Evolutionary conservation across 2,888 invertebrate genomes (phyloP), one percentile per base, ranked within the genome.

Genomic region (Cephus nigrinus): DNA sequence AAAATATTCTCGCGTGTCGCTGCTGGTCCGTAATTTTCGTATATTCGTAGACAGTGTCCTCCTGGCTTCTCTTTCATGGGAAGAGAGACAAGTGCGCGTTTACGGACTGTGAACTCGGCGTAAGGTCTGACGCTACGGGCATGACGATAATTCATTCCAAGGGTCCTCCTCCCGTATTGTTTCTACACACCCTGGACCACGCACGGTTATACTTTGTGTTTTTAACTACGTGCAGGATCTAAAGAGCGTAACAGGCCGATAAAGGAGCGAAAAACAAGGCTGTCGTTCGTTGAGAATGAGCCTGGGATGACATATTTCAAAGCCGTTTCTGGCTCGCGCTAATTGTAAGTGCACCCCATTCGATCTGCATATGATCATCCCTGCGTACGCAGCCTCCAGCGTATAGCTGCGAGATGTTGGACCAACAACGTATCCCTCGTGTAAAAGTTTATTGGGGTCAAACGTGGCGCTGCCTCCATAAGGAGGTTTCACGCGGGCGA

Each of bases 31-130:
- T 55, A 23, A 23, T 9, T 23, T 31, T 71, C 34, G 32, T 0
- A 71, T 33, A 71, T 32, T 31, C 31, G 31, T 71, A 71, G 71
- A 31, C 71, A n/a, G 11, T 3, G 31, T 23, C 71, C 12, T 15
- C 15, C 31, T 71, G 11, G 32, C 31, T 32, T 71, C 33, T 71
- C 31, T 71, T 71, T 32, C 11, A 80, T 83, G 80, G 79, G 74
- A 77, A 80, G 84, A 86, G 86, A 87, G 87, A 87, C 85, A 85
- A 87, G 85, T 84, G 84, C 83, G 82, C 82, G 83, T 84, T 55
- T 80, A 84, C 79, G 84, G 85, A 86, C 86, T 86, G 85, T 86
- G 85, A 87, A 86, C 84, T 81, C 83, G 82, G 83, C 78, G 80
- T 80, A 77, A 79, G 80, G 81, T 74, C 78, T 80, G 69, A 79